These are phyloP conservation scores for Podotricha telesiphe DNA, from an alignment of 2,888 invertebrate genomes.

Conservation along the genomic window DNA sequence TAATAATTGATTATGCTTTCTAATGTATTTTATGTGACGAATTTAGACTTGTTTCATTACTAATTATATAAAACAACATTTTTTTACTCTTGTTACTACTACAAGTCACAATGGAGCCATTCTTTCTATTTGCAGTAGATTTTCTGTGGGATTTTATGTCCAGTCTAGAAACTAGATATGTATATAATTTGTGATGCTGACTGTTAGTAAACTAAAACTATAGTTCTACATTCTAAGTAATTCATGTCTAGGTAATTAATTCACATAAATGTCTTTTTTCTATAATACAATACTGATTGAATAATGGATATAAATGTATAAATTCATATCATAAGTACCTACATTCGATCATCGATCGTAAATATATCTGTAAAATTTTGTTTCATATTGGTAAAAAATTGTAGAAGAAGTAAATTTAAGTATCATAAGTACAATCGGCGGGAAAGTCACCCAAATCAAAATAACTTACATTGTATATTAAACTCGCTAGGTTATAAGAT, in stretches of 20 bases:
- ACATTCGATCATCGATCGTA: not conserved
- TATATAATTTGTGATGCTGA: no score
- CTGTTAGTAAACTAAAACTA: no score
- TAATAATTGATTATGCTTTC: not conserved
- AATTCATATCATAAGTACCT: not conserved
- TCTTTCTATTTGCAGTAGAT: not conserved
- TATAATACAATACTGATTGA: conserved; percentile 2
- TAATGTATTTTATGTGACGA: no score
- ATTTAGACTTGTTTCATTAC: no score
- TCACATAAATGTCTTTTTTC: not conserved
- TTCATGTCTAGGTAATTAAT: no score
- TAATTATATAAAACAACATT: no score
- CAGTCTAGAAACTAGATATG: not conserved
- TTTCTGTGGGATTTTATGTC: not conserved
- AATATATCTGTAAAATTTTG: not conserved
- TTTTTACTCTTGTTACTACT: not conserved
- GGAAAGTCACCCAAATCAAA: no score
- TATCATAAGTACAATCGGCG: no score
- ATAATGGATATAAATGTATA: not conserved
- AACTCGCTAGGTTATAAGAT: no score
- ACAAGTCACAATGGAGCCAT: not conserved
- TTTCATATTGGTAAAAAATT: not conserved
- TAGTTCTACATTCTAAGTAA: no score
- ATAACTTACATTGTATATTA: no score
- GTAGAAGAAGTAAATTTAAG: no score